Conservation (phyloP, 2,113 vertebrate genomes). For the Thryonomys swinderianus region DNA sequence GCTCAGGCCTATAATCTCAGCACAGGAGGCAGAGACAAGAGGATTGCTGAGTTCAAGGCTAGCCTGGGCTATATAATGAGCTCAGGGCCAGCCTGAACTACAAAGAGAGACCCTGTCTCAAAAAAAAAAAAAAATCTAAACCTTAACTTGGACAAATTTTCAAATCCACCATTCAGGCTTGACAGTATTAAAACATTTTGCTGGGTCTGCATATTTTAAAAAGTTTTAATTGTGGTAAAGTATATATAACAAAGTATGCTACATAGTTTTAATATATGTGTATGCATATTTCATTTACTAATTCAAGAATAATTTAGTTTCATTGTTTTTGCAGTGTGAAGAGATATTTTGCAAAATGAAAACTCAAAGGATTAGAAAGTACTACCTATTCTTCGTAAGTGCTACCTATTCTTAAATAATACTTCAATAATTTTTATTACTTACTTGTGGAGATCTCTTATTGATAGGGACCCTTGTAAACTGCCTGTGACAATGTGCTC, state of each 20-base stretch:
- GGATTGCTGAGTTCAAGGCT: too few species aligned
- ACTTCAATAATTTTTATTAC: background rate
- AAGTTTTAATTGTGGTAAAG: constrained; percentile 25
- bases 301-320: constrained; percentile 3
- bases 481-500: constrained; percentile 94
- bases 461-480: constrained; percentile 94
- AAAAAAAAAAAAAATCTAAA: too few species aligned
- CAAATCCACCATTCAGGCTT: constrained; percentile 2
- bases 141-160: constrained; percentile 29
- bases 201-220: background rate
- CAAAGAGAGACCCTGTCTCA: too few species aligned
- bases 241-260: background rate
- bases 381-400: constrained; percentile 19
- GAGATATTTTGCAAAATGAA: background rate
- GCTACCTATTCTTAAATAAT: background rate
- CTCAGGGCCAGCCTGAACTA: too few species aligned
- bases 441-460: constrained; percentile 97
- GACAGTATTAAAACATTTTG: background rate
- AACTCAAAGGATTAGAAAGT: constrained; percentile 32
- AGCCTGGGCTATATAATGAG: too few species aligned
- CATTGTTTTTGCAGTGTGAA: constrained; percentile 19
- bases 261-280: background rate
- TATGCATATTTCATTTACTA: constrained; percentile 15
- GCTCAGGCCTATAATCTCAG: too few species aligned
- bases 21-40: too few species aligned